A percentile compares a stretch with the other conserved stretches of the same genome.
Evolutionary conservation across 2,888 invertebrate species (phyloP).

Genomic region (Teinopalpus imperialis): DNA sequence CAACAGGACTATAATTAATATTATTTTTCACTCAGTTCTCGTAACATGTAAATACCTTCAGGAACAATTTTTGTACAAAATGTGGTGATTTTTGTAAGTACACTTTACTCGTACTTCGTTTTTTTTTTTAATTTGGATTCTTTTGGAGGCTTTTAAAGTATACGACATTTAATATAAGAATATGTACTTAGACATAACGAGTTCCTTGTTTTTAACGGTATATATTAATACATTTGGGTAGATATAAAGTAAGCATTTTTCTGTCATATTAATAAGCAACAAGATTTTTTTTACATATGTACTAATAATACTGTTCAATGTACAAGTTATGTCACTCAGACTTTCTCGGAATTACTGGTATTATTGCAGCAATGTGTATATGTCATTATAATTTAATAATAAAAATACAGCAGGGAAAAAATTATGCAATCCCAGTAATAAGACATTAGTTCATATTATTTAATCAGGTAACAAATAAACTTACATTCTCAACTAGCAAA

Average conservation of each 20-base stretch:
- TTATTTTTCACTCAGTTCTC: constrained; percentile 14
- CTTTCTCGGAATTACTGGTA: constrained; percentile 6
- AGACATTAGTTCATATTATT: constrained; percentile 8
- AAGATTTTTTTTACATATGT: background rate
- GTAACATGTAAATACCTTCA: constrained; percentile 21
- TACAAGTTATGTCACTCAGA: too few relatives aligned
- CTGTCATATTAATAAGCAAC: background rate
- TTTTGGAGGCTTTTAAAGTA: constrained; percentile 81
- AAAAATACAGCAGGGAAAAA: constrained; percentile 18
- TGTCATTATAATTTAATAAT: background rate
- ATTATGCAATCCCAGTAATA: background rate
- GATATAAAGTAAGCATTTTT: constrained; percentile 39
- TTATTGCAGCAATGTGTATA: background rate
- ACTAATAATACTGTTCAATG: background rate
- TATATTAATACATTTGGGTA: constrained; percentile 49
- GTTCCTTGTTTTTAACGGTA: constrained; percentile 64
- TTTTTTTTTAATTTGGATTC: constrained; percentile 60
- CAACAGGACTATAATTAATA: too few relatives aligned
- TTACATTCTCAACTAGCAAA: constrained; percentile 14
- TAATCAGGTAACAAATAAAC: constrained; percentile 17
- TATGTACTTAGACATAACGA: constrained; percentile 78
- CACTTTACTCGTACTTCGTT: constrained; percentile 55
- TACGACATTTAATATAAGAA: constrained; percentile 75
- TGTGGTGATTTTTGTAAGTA: constrained; percentile 48
- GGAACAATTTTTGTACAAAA: constrained; percentile 51